Conservation (phyloP, 2,888 invertebrate species). For the Odontomyia ornata region DNA sequence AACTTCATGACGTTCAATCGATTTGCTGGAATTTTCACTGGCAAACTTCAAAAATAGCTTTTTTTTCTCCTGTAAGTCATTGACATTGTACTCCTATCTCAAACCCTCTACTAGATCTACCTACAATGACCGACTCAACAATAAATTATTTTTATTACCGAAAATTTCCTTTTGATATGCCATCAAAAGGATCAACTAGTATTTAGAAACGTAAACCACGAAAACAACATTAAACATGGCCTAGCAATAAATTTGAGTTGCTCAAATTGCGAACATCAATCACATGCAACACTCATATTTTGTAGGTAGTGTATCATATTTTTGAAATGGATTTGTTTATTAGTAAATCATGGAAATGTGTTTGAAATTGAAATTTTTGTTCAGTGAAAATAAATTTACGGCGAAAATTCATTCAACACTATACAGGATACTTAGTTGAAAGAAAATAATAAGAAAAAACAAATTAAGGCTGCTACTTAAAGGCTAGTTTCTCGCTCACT, state of each 20-base stretch:
- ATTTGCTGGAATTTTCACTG: no score
- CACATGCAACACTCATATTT: neutral
- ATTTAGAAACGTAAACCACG: slow-evolving; percentile 36
- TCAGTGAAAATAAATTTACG: no score
- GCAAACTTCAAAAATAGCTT: no score
- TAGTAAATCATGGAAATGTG: neutral
- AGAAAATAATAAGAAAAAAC: no score
- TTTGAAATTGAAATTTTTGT: no score
- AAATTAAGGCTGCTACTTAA: no score
- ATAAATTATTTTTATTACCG: slow-evolving; percentile 50
- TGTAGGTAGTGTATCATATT: neutral
- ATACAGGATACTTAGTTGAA: no score
- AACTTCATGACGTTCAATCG: no score
- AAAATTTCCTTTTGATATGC: slow-evolving; percentile 48
- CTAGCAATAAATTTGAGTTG: neutral
- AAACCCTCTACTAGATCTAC: neutral
- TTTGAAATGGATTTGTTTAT: neutral
- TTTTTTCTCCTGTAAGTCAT: no score
- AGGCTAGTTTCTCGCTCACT: no score
- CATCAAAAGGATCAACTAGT: slow-evolving; percentile 46
- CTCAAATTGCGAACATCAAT: neutral
- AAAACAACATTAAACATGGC: neutral
- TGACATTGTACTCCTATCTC: no score
- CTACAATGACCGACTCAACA: slow-evolving; percentile 25
- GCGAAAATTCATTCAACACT: no score